Conservation (phyloP, 2,888 invertebrate genomes). For the Orthosia gothica region DNA sequence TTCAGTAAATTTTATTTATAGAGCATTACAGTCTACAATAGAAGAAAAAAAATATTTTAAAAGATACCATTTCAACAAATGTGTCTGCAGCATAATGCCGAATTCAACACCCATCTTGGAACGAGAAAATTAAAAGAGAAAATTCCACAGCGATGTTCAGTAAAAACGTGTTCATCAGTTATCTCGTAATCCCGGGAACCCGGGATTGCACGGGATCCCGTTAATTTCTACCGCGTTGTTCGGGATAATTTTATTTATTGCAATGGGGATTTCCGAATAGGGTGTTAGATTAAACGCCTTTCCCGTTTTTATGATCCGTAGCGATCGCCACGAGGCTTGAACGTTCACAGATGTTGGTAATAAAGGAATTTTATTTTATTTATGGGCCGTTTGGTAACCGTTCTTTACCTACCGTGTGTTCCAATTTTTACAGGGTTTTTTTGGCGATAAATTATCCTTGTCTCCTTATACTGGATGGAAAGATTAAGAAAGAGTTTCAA, state of each 20-base stretch:
- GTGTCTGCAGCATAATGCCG: not conserved
- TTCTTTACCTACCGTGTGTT: not conserved
- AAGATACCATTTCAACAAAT: not conserved
- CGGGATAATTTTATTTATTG: slow-evolving; percentile 65
- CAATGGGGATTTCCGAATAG: slow-evolving; percentile 37
- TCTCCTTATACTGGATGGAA: not conserved
- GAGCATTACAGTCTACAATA: not conserved
- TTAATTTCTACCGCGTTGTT: slow-evolving; percentile 51
- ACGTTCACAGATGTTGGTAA: slow-evolving; percentile 32
- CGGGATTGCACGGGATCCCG: slow-evolving; percentile 27
- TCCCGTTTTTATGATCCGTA: slow-evolving; percentile 52
- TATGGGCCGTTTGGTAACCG: slow-evolving; percentile 22
- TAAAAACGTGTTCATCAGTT: slow-evolving; percentile 11
- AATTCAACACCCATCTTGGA: not conserved
- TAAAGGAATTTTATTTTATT: slow-evolving; percentile 39
- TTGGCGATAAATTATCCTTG: not conserved
- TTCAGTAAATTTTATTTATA: not conserved
- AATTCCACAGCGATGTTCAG: not conserved
- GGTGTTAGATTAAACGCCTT: slow-evolving; percentile 44
- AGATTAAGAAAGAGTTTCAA: not conserved
- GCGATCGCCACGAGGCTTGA: slow-evolving; percentile 19
- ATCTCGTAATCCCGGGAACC: slow-evolving; percentile 29
- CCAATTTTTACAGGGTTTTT: not conserved
- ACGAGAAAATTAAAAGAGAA: not conserved
- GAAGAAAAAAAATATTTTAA: not conserved